Base-by-base conservation (phyloP, 2,888 invertebrate species). In the Drosophila maculinotata region DNA sequence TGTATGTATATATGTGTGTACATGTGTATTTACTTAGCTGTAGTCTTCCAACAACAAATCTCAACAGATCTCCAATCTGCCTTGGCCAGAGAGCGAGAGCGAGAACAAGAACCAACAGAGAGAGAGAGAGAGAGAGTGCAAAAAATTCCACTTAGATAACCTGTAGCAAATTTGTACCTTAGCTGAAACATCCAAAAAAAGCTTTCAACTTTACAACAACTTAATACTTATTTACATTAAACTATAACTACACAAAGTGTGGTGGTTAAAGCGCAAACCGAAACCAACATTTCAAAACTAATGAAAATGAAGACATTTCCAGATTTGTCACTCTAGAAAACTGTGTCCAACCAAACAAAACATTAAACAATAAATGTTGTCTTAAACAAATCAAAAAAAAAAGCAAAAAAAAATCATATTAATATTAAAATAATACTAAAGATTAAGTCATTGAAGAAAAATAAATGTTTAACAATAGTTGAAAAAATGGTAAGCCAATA, bases 141-240 rank as follows among this genome's bases (percentile, higher is more conserved):
- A 63, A 53, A 41, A 49, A 62, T 45, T 78, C 63, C 65, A 83
- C 66, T 59, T 79, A 79, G 82, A 85, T 15, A 76, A 83, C 84
- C 87, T 83, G 84, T 81, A 81, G 80, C 49, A 80, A 83, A 80
- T 77, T 80, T 74, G 84, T 83, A 86, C 87, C 87, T 81, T 80
- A 84, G 80, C 81, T 69, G 67, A 83, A 83, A 66, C 52, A 71
- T 63, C 67, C 56, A 49, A 52, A 49, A 51, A 75, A 67, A 70
- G 71, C 71, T 78, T 75, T 76, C 58, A 64, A 75, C 65, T 76
- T 76, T 73, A 76, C 59, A 70, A 69, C 28, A 39, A 17, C 48
- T 33, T 33, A 54, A 41, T 44, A 57, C 42, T 30, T 36, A 44
- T 36, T 30, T 15, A 51, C 20, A 69, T n/a, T 15, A 36, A 53